Evolutionary conservation across 2,113 vertebrate species (phyloP).

Genomic region (Myrmophylax atrothorax): DNA sequence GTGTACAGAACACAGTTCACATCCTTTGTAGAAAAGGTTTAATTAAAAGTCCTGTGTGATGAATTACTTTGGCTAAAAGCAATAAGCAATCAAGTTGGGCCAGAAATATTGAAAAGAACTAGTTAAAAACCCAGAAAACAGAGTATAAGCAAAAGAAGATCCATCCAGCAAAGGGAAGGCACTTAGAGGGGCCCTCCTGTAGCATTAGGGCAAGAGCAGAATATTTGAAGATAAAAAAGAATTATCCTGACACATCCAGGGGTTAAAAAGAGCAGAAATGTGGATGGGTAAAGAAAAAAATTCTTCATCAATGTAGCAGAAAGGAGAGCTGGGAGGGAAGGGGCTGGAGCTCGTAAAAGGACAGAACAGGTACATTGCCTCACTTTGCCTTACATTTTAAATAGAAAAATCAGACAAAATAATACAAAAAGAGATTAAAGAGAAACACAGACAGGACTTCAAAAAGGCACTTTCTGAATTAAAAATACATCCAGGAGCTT

Average conservation of each 20-base stretch:
- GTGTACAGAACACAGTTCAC: neutral
- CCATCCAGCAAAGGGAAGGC: neutral
- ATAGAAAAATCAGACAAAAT: constrained; percentile 28
- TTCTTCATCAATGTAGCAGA: neutral
- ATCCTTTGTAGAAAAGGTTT: neutral
- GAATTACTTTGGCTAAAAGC: neutral
- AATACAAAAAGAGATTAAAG: constrained; percentile 18
- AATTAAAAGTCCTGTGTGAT: neutral
- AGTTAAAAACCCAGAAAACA: neutral
- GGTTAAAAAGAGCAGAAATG: neutral
- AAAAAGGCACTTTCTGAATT: constrained; percentile 1
- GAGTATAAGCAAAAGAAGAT: neutral
- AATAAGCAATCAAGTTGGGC: neutral
- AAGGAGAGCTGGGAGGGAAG: neutral
- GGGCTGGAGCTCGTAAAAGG: neutral
- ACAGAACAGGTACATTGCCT: neutral
- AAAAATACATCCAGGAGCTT: neutral
- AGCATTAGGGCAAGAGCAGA: neutral
- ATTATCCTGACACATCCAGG: neutral
- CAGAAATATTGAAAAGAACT: neutral
- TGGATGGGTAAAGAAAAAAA: neutral
- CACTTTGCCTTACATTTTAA: neutral
- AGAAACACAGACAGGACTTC: neutral
- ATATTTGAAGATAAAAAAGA: neutral
- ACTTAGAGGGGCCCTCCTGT: neutral